Percentiles rank a stretch among this genome's conserved stretches.
Evolutionary conservation across 1,140 invertebrate species (phyloP).

Genomic region (Pteromalus puparum): DNA sequence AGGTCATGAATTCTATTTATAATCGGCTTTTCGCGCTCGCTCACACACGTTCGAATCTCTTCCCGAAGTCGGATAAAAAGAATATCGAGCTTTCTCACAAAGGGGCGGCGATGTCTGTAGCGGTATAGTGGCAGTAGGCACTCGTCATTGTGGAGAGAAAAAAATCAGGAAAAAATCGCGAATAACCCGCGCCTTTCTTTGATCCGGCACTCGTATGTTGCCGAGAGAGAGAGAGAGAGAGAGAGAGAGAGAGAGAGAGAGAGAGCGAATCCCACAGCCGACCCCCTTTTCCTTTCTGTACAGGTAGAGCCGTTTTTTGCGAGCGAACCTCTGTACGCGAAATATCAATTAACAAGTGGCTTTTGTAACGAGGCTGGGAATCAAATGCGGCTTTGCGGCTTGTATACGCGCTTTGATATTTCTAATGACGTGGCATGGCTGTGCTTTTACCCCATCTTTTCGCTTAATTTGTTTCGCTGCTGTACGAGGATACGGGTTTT

Average conservation of each 20-base stretch:
- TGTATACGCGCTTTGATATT: neutral
- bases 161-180: constrained; percentile 24
- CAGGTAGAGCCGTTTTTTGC: neutral
- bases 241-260: neutral
- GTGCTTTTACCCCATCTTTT: too few species aligned
- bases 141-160: neutral
- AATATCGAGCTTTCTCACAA: constrained; percentile 15
- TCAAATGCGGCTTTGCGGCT: neutral
- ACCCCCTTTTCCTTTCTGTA: neutral
- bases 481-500: too few species aligned
- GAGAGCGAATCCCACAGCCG: neutral
- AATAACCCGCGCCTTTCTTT: constrained; percentile 1
- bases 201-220: neutral
- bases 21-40: constrained; percentile 26
- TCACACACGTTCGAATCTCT: neutral
- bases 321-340: neutral
- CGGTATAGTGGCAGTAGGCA: neutral
- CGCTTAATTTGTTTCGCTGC: too few species aligned
- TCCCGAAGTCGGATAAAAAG: constrained; percentile 4
- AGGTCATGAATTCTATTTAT: constrained; percentile 43
- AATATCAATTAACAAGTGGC: constrained; percentile 34
- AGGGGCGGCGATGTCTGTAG: neutral
- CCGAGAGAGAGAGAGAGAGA: neutral
- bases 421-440: neutral
- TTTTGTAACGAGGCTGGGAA: neutral